Evolutionary conservation across 2,888 invertebrate genomes (phyloP), one percentile per base, ranked within the genome.

Genomic region (Boloria euphrosyne): DNA sequence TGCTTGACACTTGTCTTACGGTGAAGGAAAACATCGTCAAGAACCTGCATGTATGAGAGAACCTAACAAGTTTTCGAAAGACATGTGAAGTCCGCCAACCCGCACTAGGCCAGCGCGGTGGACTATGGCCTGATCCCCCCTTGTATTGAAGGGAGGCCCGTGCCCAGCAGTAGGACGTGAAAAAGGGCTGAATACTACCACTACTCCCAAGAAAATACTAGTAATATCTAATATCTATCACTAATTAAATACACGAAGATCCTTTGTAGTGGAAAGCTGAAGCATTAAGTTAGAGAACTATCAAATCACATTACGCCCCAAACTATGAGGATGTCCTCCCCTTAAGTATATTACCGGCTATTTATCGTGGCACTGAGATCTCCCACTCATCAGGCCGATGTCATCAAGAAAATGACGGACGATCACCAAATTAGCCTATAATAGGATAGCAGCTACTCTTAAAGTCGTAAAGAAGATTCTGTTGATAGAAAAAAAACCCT

Each of bases 331-430:
- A 74, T 68, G 76, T 81, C 80, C 78, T 82, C 80, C 62, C 74
- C 74, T 77, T 87, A 86, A 89, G 84, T 89, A 80, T 86, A 87
- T 87, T 89, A 89, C 84, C 68, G 80, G 84, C 86, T 86, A 89
- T 88, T 89, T 87, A 85, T 86, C 83, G 83, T 84, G 82, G 80
- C 85, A 84, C 82, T 80, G 83, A 85, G 83, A 82, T 82, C 80
- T 78, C 75, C 70, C 74, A 68, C 82, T 82, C 84, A 80, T 84
- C 82, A 80, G 70, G 66, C 75, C 74, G 75, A 75, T 76, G 77
- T 76, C 81, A 79, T 80, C 79, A 75, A 70, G 57, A 44, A 65
- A 70, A 70, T 63, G 66, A 69, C 66, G 52, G 60, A 69, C 68
- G 63, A 68, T 61, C 49, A 55, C 66, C 27, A 57, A 68, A 69